phyloP scores from a whole-genome alignment of 2,113 vertebrate species.

The Chelonoidis abingdonii region DNA sequence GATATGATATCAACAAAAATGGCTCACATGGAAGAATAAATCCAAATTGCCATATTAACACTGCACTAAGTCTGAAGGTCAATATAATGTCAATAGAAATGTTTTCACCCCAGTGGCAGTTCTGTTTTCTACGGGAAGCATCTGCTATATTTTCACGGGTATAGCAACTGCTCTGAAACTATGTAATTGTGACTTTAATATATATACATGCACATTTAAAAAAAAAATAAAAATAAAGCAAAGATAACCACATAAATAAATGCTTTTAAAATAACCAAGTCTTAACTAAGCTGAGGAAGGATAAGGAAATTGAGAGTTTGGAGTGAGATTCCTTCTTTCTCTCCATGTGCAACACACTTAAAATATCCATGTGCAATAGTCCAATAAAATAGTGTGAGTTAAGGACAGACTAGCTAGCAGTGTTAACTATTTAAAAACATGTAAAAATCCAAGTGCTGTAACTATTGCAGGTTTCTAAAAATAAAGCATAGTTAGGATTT shows the following conservation, averaged over 20 bases:
- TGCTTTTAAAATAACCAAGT: constrained; percentile 19
- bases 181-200: constrained; percentile 22
- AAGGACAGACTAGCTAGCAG: constrained; percentile 46
- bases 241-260: constrained; percentile 36
- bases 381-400: constrained; percentile 64
- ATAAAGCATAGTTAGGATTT: constrained; percentile 68
- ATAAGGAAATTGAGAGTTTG: constrained; percentile 52
- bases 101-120: constrained; percentile 11
- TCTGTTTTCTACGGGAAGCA: constrained; percentile 33
- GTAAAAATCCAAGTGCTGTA: constrained; percentile 70
- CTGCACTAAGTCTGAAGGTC: not conserved
- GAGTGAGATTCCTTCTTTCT: constrained; percentile 56
- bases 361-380: constrained; percentile 69
- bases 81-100: not conserved
- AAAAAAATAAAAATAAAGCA: constrained; percentile 26
- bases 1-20: not conserved
- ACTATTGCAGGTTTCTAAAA: constrained; percentile 67
- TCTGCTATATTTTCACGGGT: constrained; percentile 54
- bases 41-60: not conserved
- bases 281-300: not conserved
- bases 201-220: constrained; percentile 46
- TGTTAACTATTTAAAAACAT: constrained; percentile 61
- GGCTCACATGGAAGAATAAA: not conserved
- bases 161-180: constrained; percentile 31
- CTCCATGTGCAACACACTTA: constrained; percentile 60